Base-by-base conservation (phyloP, 2,888 invertebrate genomes). In the Epistrophe grossulariae region DNA sequence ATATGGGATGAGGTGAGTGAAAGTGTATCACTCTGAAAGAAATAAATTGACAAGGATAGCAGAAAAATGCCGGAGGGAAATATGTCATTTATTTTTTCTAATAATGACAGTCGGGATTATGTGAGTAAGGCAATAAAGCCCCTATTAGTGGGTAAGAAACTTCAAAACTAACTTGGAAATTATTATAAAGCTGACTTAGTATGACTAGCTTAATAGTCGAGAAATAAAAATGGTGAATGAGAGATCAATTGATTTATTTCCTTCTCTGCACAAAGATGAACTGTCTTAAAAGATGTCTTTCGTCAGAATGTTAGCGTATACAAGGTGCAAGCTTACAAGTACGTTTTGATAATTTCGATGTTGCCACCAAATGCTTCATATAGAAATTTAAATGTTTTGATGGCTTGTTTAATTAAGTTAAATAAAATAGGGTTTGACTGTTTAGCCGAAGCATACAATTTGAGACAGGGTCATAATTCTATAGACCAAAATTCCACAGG, bases 21-120 rank as follows among this genome's bases (percentile, higher is more conserved):
- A 87, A 87, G 87, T 87, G 87, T 87, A 87, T 83, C 87, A 74
- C 74, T 45, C 15, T 72, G 73, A 40, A 79, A 87, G 35, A 8
- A 79, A 79, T 83, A 87, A 82, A 74, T 82, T 74, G 79, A 82
- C 74, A 57, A 48, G 45, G 76, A 72, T 76, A 55, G 45, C 38
- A 24, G 15, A 24, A 9, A 43, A 57, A 38, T 11, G 17, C 28
- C 31, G 48, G 19, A 78, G 59, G 70, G 13, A 52, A 52, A 48
- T 40, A n/a, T 70, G 55, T 55, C 28, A 55, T 40, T 55, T 17
- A 10, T 24, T 38, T 40, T 55, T 13, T 48, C 50, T 43, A 15
- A 13, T 59, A 17, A 35, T 35, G 35, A 35, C 59, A 59, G 59
- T 2, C 38, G 35, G 7, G 59, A 38, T 59, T 17, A 59, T 59